Percentiles rank a stretch among this genome's conserved stretches.
phyloP scores from a whole-genome alignment of 2,797 vertebrate genomes.

The Mus caroli region DNA sequence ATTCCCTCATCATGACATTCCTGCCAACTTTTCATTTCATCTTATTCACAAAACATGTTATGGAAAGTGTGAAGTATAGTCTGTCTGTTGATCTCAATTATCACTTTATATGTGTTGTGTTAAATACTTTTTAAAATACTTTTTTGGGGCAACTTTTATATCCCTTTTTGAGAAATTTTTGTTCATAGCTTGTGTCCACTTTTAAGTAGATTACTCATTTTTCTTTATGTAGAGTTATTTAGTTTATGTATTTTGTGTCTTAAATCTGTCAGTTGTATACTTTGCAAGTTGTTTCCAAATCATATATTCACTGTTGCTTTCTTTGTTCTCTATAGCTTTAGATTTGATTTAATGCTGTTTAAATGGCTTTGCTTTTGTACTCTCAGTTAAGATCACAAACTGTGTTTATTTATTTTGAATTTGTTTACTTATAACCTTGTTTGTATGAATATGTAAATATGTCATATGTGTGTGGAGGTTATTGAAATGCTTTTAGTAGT shows the following conservation, averaged over 20 bases:
- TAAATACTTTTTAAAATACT: neutral
- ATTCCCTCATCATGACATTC: neutral
- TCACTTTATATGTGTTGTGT: neutral
- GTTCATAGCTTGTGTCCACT: neutral
- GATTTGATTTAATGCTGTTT: neutral
- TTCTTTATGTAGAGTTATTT: no score
- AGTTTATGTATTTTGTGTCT: no score
- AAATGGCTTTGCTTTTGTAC: neutral
- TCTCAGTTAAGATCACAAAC: neutral
- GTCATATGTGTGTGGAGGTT: neutral
- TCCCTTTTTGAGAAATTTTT: neutral
- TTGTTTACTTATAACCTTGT: neutral
- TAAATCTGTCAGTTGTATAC: neutral
- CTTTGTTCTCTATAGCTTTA: neutral
- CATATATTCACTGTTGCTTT: neutral
- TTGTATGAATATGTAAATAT: neutral
- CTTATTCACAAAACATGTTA: neutral
- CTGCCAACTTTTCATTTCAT: neutral
- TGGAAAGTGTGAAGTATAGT: neutral
- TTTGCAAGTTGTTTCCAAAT: neutral
- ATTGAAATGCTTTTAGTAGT: neutral
- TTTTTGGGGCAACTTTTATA: neutral
- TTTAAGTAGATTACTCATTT: neutral
- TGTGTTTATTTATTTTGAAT: neutral
- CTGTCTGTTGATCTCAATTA: neutral